phyloP scores from a whole-genome alignment of 1,140 invertebrate genomes.

The Scaptomyza montana region DNA sequence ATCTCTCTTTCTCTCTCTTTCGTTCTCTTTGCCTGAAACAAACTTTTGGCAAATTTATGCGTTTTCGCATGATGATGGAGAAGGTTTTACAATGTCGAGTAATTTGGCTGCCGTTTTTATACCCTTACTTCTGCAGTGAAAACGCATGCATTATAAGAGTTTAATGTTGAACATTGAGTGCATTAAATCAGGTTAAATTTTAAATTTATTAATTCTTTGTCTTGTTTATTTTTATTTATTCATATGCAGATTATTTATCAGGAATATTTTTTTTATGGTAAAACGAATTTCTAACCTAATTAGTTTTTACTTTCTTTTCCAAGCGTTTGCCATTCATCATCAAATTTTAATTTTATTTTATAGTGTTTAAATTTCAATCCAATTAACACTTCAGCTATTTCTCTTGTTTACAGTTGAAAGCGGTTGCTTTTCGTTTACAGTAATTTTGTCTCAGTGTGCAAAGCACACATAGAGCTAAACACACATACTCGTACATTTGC shows the following conservation, averaged over 20 bases:
- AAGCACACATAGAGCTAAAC: not conserved
- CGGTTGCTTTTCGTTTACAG: slow-evolving; percentile 53
- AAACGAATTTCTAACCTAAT: too few relatives aligned
- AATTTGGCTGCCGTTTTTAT: slow-evolving; percentile 33
- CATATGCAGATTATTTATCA: too few relatives aligned
- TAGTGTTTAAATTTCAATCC: slow-evolving; percentile 16
- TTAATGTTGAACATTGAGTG: not conserved
- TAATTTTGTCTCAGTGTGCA: slow-evolving; percentile 53
- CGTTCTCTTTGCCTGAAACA: slow-evolving; percentile 13
- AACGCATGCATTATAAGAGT: not conserved
- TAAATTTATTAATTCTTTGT: not conserved
- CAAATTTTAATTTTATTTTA: slow-evolving; percentile 8
- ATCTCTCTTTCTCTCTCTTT: not conserved
- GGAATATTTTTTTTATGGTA: too few relatives aligned
- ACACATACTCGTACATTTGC: not conserved
- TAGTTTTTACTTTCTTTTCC: too few relatives aligned
- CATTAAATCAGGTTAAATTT: not conserved
- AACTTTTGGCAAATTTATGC: slow-evolving; percentile 66
- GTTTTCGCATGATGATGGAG: slow-evolving; percentile 53
- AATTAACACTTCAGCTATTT: not conserved
- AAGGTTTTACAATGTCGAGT: slow-evolving; percentile 50
- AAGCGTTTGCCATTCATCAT: not conserved
- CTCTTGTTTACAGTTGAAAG: slow-evolving; percentile 12
- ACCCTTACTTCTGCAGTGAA: slow-evolving; percentile 6
- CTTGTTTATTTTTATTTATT: too few relatives aligned